Conservation (phyloP, 2,797 vertebrate genomes). For the Malurus splendens region DNA sequence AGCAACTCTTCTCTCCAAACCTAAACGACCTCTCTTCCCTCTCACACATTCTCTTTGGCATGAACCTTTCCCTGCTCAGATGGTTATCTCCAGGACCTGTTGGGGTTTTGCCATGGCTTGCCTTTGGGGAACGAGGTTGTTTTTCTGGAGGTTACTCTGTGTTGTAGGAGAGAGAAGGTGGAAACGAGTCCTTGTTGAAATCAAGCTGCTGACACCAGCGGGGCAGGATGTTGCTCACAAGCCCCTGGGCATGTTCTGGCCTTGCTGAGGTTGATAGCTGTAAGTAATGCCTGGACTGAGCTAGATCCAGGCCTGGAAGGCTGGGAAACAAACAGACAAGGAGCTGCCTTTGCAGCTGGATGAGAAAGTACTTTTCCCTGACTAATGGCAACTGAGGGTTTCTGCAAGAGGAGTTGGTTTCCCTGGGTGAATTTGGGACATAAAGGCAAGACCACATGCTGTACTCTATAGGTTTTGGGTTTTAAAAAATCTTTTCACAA, state of each 20-base stretch:
- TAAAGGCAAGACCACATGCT: conserved; percentile 12
- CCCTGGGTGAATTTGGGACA: conserved; percentile 25
- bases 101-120: background rate
- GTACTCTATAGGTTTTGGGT: background rate
- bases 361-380: background rate
- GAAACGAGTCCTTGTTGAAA: background rate
- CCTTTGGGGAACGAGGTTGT: background rate
- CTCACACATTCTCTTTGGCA: background rate
- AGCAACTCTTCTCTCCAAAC: background rate
- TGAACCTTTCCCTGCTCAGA: background rate
- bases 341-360: background rate
- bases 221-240: background rate
- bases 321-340: background rate
- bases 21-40: background rate
- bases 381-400: background rate
- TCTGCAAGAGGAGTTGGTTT: background rate
- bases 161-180: background rate
- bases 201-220: background rate
- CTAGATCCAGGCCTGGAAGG: background rate
- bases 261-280: background rate
- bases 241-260: background rate
- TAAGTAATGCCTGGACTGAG: background rate
- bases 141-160: background rate
- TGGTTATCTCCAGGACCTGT: background rate
- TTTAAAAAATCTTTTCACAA: conserved; percentile 21